phyloP scores from a whole-genome alignment of 2,888 invertebrate species.

The Peribatodes rhomboidaria region DNA sequence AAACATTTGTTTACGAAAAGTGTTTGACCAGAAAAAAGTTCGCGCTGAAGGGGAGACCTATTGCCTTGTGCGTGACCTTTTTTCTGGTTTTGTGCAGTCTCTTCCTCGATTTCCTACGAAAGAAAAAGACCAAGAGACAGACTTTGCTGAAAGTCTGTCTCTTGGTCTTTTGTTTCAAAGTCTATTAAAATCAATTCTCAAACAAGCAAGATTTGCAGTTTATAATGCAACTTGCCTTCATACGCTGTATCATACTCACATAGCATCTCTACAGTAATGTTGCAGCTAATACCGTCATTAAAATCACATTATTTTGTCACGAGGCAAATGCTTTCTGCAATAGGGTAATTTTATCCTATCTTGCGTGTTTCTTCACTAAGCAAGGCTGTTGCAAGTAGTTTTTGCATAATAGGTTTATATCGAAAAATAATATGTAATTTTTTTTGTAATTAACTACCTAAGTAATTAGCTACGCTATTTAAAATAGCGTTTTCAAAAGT shows the following conservation, averaged over 20 bases:
- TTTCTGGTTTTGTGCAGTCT: too few relatives aligned
- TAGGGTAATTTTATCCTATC: constrained; percentile 27
- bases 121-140: too few relatives aligned
- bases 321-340: constrained; percentile 36
- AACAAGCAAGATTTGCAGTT: neutral
- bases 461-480: too few relatives aligned
- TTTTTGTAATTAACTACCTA: neutral
- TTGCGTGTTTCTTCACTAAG: constrained; percentile 31
- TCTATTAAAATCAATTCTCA: neutral
- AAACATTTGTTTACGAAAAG: neutral
- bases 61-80: too few relatives aligned
- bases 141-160: too few relatives aligned
- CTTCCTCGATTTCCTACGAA: too few relatives aligned
- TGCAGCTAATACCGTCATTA: constrained; percentile 52
- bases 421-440: too few relatives aligned
- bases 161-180: neutral
- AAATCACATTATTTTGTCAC: constrained; percentile 56
- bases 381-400: neutral
- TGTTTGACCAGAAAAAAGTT: neutral
- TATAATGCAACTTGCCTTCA: neutral
- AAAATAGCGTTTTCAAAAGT: neutral
- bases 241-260: neutral
- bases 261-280: neutral
- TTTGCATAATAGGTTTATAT: neutral
- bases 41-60: too few relatives aligned